phyloP scores from a whole-genome alignment of 1,140 invertebrate species.

The Drosophila kepulauana region DNA sequence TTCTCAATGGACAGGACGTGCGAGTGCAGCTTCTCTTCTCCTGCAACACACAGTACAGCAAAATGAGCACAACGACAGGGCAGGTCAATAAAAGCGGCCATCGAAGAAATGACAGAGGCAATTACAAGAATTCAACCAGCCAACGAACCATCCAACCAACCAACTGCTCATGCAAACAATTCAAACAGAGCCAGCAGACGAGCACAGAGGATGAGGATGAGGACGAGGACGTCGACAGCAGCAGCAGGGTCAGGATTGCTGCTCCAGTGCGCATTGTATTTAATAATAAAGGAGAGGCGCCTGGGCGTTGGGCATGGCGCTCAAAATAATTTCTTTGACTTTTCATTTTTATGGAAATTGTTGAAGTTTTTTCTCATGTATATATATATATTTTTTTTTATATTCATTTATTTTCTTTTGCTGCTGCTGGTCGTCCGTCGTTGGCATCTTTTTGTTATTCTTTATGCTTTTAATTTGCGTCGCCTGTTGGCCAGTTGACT shows the following conservation, averaged over 20 bases:
- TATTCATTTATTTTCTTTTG: constrained; percentile 64
- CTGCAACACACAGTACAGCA: constrained; percentile 49
- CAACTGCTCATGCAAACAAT: constrained; percentile 25
- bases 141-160: constrained; percentile 32
- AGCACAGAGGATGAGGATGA: too few relatives aligned
- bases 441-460: constrained; percentile 58
- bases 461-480: constrained; percentile 76
- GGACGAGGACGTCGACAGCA: too few relatives aligned
- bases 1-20: constrained; percentile 85
- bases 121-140: constrained; percentile 60
- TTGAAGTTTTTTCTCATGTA: constrained; percentile 66
- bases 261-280: constrained; percentile 64
- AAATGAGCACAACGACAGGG: constrained; percentile 53
- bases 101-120: constrained; percentile 69
- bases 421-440: not conserved
- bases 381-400: constrained; percentile 27
- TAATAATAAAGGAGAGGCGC: constrained; percentile 69
- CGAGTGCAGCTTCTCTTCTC: constrained; percentile 86
- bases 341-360: constrained; percentile 83
- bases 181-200: constrained; percentile 15
- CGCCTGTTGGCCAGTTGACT: constrained; percentile 34
- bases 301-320: constrained; percentile 9
- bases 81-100: constrained; percentile 67
- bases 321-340: constrained; percentile 74
- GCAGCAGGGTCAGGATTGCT: constrained; percentile 19